Evolutionary conservation across 2,113 vertebrate species (phyloP), one percentile per base, ranked within the genome.

Genomic region (Campylomormyrus numenius): DNA sequence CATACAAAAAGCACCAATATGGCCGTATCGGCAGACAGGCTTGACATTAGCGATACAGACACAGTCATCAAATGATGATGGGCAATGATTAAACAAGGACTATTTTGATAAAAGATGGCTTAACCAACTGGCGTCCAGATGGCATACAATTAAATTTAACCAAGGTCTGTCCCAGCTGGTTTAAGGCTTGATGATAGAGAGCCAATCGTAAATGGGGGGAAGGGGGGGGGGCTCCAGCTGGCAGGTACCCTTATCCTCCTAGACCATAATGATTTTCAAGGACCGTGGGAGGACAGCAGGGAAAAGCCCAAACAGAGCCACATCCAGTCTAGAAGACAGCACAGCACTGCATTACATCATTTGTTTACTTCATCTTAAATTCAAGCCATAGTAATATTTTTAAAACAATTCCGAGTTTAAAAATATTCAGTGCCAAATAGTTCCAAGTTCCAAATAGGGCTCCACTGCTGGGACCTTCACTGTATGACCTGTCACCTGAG

Each of bases 251-350:
- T 31, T 27, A 10, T 31, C n/a, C 62, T 70, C 52, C 19, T 31
- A 84, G 50, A 89, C 42, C 86, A 87, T 27, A 90, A 83, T 66
- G 11, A 90, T 90, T 89, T 80, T 24, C 50, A 42, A 52, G 74
- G 88, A 83, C 50, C 3, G 50, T 31, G 31, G 35, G 88, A 89
- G 48, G 88, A 84, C 49, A 84, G 74, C 46, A 27, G 19, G 21
- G 35, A 11, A 42, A 48, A 45, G 7, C 49, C 35, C 9, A 8
- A 45, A 17, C 88, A 35, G n/a, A 80, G 31, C 13, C 4, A 39
- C 74, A 19, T 80, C 35, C 74, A 80, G 31, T 39, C 27, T 19
- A 17, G 10, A 27, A 70, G 27, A 31, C 35, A 11, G 39, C 10
- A 46, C 5, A 17, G 24, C 42, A 85, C 24, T 5, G 39, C 56